These are phyloP conservation scores for Australoheros scitulus DNA, from an alignment of 2,113 vertebrate species.

Conservation along the genomic window DNA sequence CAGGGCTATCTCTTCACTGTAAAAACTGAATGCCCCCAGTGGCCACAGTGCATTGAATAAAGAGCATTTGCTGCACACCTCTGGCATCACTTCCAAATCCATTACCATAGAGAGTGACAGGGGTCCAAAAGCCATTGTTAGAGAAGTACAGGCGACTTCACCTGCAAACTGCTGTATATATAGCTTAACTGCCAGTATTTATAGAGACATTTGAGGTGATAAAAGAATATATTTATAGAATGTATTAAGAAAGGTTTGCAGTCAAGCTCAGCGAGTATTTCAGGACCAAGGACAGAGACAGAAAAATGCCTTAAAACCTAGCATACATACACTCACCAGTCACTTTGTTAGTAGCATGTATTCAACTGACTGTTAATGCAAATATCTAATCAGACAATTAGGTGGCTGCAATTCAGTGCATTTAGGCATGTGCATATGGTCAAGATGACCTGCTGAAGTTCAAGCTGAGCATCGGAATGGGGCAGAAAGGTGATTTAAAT, in stretches of 20 bases:
- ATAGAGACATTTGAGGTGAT: background rate
- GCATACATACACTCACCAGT: background rate
- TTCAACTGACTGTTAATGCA: too few species aligned
- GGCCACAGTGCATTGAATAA: slow-evolving; percentile 35
- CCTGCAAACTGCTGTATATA: background rate
- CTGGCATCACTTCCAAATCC: slow-evolving; percentile 35
- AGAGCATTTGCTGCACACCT: slow-evolving; percentile 40
- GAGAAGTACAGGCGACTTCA: background rate
- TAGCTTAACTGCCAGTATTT: background rate
- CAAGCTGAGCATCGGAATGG: background rate
- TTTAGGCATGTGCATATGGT: background rate
- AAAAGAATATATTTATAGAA: background rate
- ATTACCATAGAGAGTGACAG: background rate
- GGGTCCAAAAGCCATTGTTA: slow-evolving; percentile 6
- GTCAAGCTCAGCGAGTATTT: background rate
- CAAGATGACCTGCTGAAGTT: background rate
- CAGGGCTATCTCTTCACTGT: slow-evolving; percentile 32
- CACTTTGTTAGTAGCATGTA: background rate
- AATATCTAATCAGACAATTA: background rate
- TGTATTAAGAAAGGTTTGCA: background rate
- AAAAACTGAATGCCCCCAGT: slow-evolving; percentile 27
- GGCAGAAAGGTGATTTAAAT: background rate
- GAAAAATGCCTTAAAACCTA: background rate
- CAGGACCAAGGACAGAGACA: slow-evolving; percentile 21
- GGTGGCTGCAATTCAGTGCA: background rate